These are phyloP conservation scores for Daboia siamensis DNA, from an alignment of 2,113 vertebrate genomes.

Conservation along the genomic window DNA sequence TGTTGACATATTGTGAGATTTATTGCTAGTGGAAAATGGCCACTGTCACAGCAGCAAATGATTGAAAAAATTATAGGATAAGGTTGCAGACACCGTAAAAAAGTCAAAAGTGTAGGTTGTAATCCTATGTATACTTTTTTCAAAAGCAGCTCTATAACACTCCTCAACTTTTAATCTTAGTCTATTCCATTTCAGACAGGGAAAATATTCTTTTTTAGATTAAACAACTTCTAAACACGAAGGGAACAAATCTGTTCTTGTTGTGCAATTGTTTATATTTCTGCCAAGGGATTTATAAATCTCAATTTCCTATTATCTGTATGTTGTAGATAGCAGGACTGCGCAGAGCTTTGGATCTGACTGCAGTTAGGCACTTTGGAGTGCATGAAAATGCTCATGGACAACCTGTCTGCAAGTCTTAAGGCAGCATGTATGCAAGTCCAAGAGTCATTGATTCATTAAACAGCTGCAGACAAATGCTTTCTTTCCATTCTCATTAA, in stretches of 20 bases:
- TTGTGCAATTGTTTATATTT: background rate
- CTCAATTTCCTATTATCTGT: background rate
- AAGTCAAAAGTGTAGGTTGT: background rate
- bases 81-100: background rate
- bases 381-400: background rate
- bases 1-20: background rate
- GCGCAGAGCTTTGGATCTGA: background rate
- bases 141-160: background rate
- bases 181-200: background rate
- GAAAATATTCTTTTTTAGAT: background rate
- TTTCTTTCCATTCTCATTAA: background rate
- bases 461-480: background rate
- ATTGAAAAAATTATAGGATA: background rate
- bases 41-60: background rate
- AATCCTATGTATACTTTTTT: background rate
- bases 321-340: background rate
- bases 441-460: background rate
- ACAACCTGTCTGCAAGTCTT: background rate
- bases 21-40: background rate
- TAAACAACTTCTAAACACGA: background rate
- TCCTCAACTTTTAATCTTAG: background rate
- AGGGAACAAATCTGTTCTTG: background rate
- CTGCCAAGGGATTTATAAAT: background rate
- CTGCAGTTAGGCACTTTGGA: background rate
- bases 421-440: background rate